A percentile compares a stretch with the other conserved stretches of the same genome.
Evolutionary conservation across 1,140 invertebrate species (phyloP).

Genomic region (Stegodyphus mimosarum): DNA sequence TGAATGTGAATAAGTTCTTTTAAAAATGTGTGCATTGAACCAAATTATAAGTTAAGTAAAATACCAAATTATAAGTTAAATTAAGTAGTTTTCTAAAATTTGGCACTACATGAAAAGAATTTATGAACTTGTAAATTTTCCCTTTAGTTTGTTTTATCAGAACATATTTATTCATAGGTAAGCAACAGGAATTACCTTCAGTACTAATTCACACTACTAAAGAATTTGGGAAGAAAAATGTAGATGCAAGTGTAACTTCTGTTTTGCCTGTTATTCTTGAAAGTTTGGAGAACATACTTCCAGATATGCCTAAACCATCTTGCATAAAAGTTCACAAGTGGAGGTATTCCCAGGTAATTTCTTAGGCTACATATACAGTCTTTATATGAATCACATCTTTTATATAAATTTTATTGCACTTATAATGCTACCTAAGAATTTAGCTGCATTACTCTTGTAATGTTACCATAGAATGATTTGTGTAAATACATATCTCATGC

Average conservation of each 20-base stretch:
- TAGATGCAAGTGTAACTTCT: constrained; percentile 2
- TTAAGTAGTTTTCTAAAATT: neutral
- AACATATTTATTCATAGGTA: neutral
- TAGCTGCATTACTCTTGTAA: too few relatives aligned
- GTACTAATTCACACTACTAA: constrained; percentile 35
- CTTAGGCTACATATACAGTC: neutral
- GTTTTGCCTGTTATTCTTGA: constrained; percentile 10
- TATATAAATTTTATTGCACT: too few relatives aligned
- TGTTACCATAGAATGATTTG: too few relatives aligned
- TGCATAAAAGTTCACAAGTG: constrained; percentile 41
- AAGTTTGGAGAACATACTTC: constrained; percentile 11
- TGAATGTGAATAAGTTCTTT: neutral
- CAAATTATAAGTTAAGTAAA: neutral
- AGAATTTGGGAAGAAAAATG: constrained; percentile 32
- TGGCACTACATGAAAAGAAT: neutral
- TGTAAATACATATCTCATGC: too few relatives aligned
- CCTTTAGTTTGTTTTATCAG: neutral
- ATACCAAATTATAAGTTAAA: too few relatives aligned
- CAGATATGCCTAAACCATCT: constrained; percentile 10
- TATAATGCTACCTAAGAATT: too few relatives aligned
- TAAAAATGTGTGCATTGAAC: neutral
- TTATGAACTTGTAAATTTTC: neutral
- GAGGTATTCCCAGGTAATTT: constrained; percentile 44
- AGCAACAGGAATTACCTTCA: constrained; percentile 7
- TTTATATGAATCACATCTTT: too few relatives aligned